Conservation (phyloP, 2,113 vertebrate genomes). For the Vombatus ursinus region DNA sequence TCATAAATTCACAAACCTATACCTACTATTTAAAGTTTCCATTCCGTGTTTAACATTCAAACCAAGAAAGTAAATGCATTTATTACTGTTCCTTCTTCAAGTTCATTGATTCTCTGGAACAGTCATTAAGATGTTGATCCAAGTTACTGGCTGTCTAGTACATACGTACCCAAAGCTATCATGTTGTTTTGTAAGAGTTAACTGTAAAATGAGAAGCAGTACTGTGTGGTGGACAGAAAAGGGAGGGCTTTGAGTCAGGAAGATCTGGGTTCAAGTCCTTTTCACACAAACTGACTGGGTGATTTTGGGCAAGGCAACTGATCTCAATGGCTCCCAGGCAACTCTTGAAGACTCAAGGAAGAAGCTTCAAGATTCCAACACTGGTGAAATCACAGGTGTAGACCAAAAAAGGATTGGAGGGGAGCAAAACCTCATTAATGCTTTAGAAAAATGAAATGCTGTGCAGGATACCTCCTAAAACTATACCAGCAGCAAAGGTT, state of each 20-base stretch:
- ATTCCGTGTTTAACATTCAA: not conserved
- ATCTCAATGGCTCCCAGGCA: not conserved
- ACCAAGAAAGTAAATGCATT: not conserved
- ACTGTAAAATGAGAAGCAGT: not conserved
- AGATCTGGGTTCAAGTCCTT: not conserved
- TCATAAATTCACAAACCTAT: not conserved
- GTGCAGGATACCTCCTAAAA: not conserved
- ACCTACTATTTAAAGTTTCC: not conserved
- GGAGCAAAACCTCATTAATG: not conserved
- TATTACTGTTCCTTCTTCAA: not conserved
- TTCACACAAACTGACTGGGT: not conserved
- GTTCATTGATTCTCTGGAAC: not conserved
- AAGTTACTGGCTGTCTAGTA: not conserved
- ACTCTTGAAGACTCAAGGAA: not conserved
- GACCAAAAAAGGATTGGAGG: not conserved
- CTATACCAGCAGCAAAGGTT: not conserved
- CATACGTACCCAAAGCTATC: not conserved
- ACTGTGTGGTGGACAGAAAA: not conserved
- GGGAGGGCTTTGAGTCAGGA: not conserved
- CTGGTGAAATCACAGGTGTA: not conserved
- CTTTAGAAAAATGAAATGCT: not conserved
- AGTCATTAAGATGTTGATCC: rapidly evolving
- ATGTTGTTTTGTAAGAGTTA: not conserved
- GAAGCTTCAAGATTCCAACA: not conserved
- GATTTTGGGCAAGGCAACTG: not conserved